These are phyloP conservation scores for Phymorhynchus buccinoides DNA, from an alignment of 1,140 invertebrate species.

Conservation along the genomic window DNA sequence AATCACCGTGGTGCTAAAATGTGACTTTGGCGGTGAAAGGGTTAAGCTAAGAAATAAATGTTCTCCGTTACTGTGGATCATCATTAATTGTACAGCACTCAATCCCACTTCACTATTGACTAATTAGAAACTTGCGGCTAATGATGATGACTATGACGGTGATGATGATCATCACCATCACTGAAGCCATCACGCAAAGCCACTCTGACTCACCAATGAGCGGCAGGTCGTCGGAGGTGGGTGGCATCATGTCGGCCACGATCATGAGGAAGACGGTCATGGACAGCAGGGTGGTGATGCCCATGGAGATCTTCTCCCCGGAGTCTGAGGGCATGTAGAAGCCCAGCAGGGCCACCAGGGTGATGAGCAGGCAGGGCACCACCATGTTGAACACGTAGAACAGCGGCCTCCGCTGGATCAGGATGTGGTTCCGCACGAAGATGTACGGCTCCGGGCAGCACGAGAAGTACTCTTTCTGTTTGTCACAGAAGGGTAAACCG, in stretches of 20 bases:
- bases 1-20: too few relatives aligned
- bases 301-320: conserved; percentile 83
- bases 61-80: too few relatives aligned
- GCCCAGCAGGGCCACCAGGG: conserved; percentile 86
- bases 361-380: conserved; percentile 90
- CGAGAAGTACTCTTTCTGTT: conserved; percentile 81
- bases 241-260: conserved; percentile 90
- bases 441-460: conserved; percentile 77
- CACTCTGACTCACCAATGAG: conserved; percentile 82
- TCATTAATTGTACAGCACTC: too few relatives aligned
- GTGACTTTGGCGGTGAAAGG: too few relatives aligned
- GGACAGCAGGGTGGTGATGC: conserved; percentile 90
- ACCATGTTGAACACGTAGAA: conserved; percentile 95
- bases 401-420: conserved; percentile 84
- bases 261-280: conserved; percentile 97
- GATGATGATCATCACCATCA: too few relatives aligned
- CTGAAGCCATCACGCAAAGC: not conserved
- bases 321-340: conserved; percentile 94
- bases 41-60: too few relatives aligned
- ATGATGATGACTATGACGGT: too few relatives aligned
- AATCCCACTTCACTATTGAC: too few relatives aligned
- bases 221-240: conserved; percentile 89
- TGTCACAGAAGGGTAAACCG: too few relatives aligned
- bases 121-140: too few relatives aligned
- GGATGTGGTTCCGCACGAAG: conserved; percentile 72